Evolutionary conservation across 2,113 vertebrate species (phyloP).

Genomic region (Romanogobio albipinnatus): DNA sequence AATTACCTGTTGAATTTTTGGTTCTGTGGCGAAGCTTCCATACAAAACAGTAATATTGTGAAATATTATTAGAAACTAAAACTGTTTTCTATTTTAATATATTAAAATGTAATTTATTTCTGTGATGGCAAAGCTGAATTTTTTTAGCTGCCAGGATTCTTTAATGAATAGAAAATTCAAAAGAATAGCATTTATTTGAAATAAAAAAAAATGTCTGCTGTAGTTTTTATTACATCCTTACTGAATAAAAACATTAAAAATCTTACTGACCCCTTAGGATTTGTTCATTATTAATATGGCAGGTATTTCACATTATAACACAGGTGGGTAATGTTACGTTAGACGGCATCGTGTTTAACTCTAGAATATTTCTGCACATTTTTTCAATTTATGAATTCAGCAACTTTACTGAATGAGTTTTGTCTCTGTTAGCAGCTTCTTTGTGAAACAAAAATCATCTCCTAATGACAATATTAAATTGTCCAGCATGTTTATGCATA

Average conservation of each 20-base stretch:
- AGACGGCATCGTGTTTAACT: neutral
- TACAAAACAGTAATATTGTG: too few relatives aligned
- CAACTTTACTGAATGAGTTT: slow-evolving; percentile 6
- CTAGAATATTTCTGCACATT: neutral
- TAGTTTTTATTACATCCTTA: neutral
- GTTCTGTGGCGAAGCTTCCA: too few relatives aligned
- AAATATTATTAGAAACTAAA: neutral
- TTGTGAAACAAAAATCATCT: neutral
- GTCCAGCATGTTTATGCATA: neutral
- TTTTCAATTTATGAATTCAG: neutral
- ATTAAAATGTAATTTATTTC: too few relatives aligned
- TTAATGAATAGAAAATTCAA: neutral
- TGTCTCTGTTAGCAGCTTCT: neutral
- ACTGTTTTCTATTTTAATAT: neutral
- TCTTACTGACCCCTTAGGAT: neutral
- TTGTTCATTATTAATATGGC: slow-evolving; percentile 7
- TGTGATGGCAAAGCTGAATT: neutral
- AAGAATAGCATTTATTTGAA: neutral
- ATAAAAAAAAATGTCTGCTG: neutral
- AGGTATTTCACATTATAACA: slow-evolving; percentile 42
- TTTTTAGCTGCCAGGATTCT: neutral
- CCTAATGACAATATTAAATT: neutral
- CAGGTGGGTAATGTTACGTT: slow-evolving; percentile 10
- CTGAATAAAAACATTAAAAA: neutral
- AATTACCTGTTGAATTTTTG: too few relatives aligned